Evolutionary conservation across 2,888 invertebrate genomes (phyloP), one percentile per base, ranked within the genome.

Genomic region (Cheiracanthium punctorium): DNA sequence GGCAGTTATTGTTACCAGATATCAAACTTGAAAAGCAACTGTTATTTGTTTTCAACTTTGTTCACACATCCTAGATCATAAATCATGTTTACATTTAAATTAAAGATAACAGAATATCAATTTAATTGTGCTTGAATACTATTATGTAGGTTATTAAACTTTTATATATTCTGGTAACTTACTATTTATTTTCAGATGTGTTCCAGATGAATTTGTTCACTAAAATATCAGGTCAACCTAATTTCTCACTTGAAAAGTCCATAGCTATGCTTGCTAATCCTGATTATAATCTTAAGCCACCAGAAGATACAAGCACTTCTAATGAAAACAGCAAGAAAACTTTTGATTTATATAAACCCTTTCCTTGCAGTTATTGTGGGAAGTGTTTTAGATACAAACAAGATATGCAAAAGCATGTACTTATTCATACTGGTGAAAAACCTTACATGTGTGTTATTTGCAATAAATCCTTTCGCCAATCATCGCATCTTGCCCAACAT

Each of bases 381-480:
- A 79, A 58, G n/a, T 12, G 33, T 10, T 79, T 79, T 29, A 32
- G 37, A 14, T 69, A 32, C n/a, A 79, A 79, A 29, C 33, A 48
- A 28, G 79, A 79, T 37, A 52, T 79, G 79, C 79, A 37, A 7
- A 70, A 70, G 14, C 79, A 79, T 32, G 52, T 70, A 17, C 79
- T 48, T 0, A 79, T 79, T n/a, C 79, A 79, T 20, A 79, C 79
- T n/a, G 79, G 79, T 8, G 79, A 79, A 28, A 79, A 58, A 58
- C 79, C 79, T 12, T 58, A 70, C 33, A 28, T 28, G 1, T 79
- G 79, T 28, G 12, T 37, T 10, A 32, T 79, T 10, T 79, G 79
- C 37, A 33, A 58, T 28, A 79, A 79, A 58, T 71, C 79, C 20
- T 79, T 79, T 28, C 71, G 79, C 5, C 79, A 79, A n/a, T 71